A percentile compares a stretch with the other conserved stretches of the same genome.
Conservation (phyloP, 2,888 invertebrate genomes). For the Spodoptera exigua region DNA sequence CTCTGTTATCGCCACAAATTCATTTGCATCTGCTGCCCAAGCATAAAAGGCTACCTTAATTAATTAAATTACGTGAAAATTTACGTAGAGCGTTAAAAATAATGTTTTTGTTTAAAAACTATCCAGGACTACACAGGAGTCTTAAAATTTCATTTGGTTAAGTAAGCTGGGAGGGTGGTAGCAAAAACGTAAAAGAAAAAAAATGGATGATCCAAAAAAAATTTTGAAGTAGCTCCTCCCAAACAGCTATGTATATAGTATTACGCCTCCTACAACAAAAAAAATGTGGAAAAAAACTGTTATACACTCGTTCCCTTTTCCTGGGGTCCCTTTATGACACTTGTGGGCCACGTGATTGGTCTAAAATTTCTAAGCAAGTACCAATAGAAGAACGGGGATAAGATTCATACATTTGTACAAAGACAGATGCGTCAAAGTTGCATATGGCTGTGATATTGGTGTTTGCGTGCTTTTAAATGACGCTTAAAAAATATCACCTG, state of each 20-base stretch:
- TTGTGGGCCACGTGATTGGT: conserved; percentile 72
- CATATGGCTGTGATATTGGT: conserved; percentile 64
- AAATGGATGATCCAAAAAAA: too few relatives aligned
- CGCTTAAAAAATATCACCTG: conserved; percentile 70
- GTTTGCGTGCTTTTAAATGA: conserved; percentile 67
- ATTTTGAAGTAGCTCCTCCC: conserved; percentile 44
- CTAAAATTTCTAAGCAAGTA: conserved; percentile 56
- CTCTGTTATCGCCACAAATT: too few relatives aligned
- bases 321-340: conserved; percentile 71
- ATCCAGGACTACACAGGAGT: too few relatives aligned
- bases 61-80: too few relatives aligned
- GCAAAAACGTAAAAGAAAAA: too few relatives aligned
- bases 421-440: conserved; percentile 80
- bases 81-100: too few relatives aligned
- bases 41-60: too few relatives aligned
- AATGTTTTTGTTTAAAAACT: too few relatives aligned
- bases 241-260: conserved; percentile 4
- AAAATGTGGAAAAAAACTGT: conserved; percentile 40
- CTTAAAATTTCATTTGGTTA: too few relatives aligned
- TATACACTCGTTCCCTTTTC: conserved; percentile 46
- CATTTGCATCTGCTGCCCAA: too few relatives aligned
- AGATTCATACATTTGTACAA: conserved; percentile 65
- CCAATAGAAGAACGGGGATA: conserved; percentile 77
- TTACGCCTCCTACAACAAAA: conserved; percentile 36
- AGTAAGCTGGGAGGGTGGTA: too few relatives aligned